These are phyloP conservation scores for Aelia acuminata DNA, from an alignment of 2,888 invertebrate genomes.

Conservation along the genomic window DNA sequence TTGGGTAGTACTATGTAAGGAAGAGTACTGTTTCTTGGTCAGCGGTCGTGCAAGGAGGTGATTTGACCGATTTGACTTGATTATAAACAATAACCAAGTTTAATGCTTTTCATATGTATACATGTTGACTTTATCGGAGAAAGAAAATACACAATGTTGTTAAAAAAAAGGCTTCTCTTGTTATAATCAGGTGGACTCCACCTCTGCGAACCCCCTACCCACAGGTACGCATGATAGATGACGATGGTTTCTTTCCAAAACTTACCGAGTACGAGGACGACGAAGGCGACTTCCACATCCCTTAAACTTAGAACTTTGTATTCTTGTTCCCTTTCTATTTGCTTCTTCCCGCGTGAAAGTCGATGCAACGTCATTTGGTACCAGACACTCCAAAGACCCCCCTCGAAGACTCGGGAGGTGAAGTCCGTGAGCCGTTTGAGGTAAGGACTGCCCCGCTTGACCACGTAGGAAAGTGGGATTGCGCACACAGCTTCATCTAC, in stretches of 20 bases:
- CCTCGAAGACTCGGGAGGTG: slow-evolving; percentile 51
- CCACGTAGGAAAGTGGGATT: not conserved
- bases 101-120: too few species aligned
- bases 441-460: slow-evolving; percentile 27
- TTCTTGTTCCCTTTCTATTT: not conserved
- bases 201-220: too few species aligned
- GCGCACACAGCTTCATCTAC: not conserved
- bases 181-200: too few species aligned
- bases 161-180: too few species aligned
- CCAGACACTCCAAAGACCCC: slow-evolving; percentile 9
- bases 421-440: not conserved
- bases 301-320: not conserved
- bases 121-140: too few species aligned
- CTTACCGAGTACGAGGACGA: not conserved
- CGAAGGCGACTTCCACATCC: slow-evolving; percentile 52
- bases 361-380: slow-evolving; percentile 11
- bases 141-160: too few species aligned
- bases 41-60: too few species aligned
- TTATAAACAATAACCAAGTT: too few species aligned
- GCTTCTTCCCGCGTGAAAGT: not conserved
- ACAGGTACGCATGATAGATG: too few species aligned
- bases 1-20: too few species aligned
- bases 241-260: not conserved
- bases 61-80: too few species aligned
- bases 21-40: too few species aligned